These are phyloP conservation scores for Eupsilia transversa DNA, from an alignment of 2,888 invertebrate species.

Conservation along the genomic window DNA sequence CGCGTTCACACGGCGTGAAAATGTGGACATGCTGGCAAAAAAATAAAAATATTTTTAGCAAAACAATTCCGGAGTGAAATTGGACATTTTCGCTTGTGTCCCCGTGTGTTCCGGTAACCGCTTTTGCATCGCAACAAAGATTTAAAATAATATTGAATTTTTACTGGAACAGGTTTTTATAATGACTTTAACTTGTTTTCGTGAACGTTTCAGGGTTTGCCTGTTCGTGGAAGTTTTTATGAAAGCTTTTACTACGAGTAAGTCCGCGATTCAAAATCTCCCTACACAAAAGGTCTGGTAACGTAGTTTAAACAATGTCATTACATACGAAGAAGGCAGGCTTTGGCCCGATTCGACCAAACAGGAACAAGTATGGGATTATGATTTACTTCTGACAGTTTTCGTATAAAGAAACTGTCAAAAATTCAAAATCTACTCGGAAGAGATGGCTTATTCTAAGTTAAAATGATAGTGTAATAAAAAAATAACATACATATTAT, in stretches of 20 bases:
- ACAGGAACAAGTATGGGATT: no score
- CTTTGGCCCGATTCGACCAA: no score
- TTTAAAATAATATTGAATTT: slow-evolving; percentile 67
- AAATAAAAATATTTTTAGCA: slow-evolving; percentile 66
- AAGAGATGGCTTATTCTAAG: no score
- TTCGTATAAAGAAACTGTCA: no score
- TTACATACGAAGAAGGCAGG: no score
- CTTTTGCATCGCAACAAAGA: slow-evolving; percentile 61
- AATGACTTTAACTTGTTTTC: slow-evolving; percentile 44
- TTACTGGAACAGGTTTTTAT: slow-evolving; percentile 51
- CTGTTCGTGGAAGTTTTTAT: slow-evolving; percentile 3
- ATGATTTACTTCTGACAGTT: no score
- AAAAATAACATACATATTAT: not conserved
- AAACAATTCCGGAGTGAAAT: slow-evolving; percentile 73
- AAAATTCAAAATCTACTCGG: no score
- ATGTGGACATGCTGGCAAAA: slow-evolving; percentile 68
- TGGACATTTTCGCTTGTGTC: slow-evolving; percentile 72
- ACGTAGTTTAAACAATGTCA: no score
- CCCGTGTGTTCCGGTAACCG: slow-evolving; percentile 65
- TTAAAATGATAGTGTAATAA: not conserved
- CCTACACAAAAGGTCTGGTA: not conserved
- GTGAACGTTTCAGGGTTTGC: slow-evolving; percentile 9
- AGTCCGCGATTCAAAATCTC: not conserved
- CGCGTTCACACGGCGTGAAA: slow-evolving; percentile 71
- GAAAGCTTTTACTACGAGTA: slow-evolving; percentile 7